Base-by-base conservation (phyloP, 2,888 invertebrate genomes). In the Ophion ventricosus region DNA sequence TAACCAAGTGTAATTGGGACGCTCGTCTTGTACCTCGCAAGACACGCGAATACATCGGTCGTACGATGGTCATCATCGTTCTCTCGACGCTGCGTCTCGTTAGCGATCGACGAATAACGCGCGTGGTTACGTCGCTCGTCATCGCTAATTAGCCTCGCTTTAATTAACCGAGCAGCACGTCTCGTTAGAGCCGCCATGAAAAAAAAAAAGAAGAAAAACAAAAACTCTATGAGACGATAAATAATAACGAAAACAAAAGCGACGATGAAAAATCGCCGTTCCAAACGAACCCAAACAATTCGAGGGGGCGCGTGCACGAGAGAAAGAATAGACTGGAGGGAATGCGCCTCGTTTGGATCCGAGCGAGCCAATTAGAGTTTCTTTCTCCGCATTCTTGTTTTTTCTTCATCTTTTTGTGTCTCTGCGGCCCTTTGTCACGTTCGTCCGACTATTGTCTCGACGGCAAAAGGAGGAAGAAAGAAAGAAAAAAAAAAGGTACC, bases 51-150 rank as follows among this genome's bases (percentile, higher is more conserved):
- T 66, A 23, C 66, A 25, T 67, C 67, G 67, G 49, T 67, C 67
- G 67, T 56, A 23, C 49, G 11, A 29, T 25, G 69, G 54, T 70
- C 17, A n/a, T 40, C 54, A 54, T 57, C 14, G 56, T 17, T 26
- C 56, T 25, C 64, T 8, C 56, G n/a, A 40, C 35, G 23, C 54
- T 11, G 25, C 23, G 67, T 59, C 72, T 76, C 61, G 59, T 23
- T 59, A 49, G 49, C 49, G 14, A 57, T 49, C 66, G 40, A 43
- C 63, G 23, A 61, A 63, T 70, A 26, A 54, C 67, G 72, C 54
- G 54, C 29, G 54, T 23, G 49, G 49, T 49, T 49, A 49, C 17
- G 3, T 17, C 49, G 49, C 49, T 11, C 43, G 14, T 35, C 49
- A 11, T 49, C 49, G 14, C 49, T 49, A 49, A 49, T 49, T 49